Percentiles rank a stretch among this genome's conserved stretches.
phyloP scores from a whole-genome alignment of 2,113 vertebrate species.

The Grus americana region DNA sequence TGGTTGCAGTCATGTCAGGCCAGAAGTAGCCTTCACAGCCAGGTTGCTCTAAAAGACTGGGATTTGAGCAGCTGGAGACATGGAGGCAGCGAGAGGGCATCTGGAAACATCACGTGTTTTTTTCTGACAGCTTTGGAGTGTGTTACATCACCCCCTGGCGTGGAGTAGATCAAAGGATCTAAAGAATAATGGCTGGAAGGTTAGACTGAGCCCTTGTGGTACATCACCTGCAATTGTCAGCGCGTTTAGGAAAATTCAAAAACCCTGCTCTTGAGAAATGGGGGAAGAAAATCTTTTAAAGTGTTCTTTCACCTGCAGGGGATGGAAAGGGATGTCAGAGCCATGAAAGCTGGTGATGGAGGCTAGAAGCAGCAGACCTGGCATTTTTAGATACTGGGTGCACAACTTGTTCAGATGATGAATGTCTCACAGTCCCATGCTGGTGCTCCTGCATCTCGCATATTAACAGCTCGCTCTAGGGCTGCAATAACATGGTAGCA shows the following conservation, averaged over 20 bases:
- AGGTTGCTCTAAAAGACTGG: not conserved
- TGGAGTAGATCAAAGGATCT: not conserved
- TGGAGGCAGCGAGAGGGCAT: not conserved
- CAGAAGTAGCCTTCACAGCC: not conserved
- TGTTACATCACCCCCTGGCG: not conserved
- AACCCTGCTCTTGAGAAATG: not conserved
- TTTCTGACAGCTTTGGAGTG: not conserved
- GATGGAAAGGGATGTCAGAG: not conserved
- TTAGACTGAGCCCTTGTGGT: not conserved
- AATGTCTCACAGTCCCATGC: not conserved
- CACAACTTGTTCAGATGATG: rapidly evolving
- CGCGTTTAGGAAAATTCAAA: not conserved
- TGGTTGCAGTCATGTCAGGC: not conserved
- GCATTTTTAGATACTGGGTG: not conserved
- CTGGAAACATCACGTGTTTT: not conserved
- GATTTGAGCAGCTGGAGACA: not conserved
- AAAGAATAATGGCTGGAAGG: rapidly evolving
- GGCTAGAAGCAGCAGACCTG: not conserved
- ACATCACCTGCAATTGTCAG: not conserved
- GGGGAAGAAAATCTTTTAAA: not conserved
- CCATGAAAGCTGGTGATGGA: not conserved
- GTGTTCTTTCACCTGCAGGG: not conserved
- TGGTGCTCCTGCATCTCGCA: not conserved
- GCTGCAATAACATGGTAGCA: not conserved
- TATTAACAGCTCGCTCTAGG: not conserved